Conservation (phyloP, 2,113 vertebrate species). For the Rhineura floridana region DNA sequence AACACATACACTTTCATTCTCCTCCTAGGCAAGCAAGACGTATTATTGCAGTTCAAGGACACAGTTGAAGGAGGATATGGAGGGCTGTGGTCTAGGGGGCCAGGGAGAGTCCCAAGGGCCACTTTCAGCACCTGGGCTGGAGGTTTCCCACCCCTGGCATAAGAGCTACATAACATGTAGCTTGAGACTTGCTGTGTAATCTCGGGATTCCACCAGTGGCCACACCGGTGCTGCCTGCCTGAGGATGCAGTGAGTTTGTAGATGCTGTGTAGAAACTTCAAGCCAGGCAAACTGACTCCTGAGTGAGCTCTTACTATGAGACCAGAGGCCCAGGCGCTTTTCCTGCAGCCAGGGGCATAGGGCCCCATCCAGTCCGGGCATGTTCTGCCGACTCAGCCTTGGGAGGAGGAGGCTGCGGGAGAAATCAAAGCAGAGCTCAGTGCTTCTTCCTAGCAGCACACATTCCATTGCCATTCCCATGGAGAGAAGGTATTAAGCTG, state of each 20-base stretch:
- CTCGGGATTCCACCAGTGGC: background rate
- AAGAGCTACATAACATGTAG: too few species aligned
- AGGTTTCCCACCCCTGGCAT: too few species aligned
- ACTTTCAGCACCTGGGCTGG: too few species aligned
- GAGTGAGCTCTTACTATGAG: background rate
- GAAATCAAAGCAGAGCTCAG: background rate
- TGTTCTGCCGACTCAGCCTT: slow-evolving; percentile 25
- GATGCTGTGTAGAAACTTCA: background rate
- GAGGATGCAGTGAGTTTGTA: background rate
- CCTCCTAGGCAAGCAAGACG: too few species aligned
- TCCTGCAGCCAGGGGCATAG: background rate
- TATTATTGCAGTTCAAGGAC: too few species aligned
- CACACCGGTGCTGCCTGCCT: background rate
- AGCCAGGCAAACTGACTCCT: background rate
- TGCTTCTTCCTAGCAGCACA: background rate
- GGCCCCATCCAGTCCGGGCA: slow-evolving; percentile 3
- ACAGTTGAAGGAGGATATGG: too few species aligned
- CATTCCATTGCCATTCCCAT: slow-evolving; percentile 15
- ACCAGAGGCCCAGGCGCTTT: background rate
- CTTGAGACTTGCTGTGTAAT: background rate
- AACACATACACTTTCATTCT: too few species aligned
- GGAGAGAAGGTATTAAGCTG: background rate
- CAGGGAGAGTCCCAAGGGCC: too few species aligned
- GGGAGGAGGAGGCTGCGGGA: background rate
- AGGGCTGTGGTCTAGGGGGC: too few species aligned